Conservation (phyloP, 2,113 vertebrate genomes). For the Odontesthes bonariensis region DNA sequence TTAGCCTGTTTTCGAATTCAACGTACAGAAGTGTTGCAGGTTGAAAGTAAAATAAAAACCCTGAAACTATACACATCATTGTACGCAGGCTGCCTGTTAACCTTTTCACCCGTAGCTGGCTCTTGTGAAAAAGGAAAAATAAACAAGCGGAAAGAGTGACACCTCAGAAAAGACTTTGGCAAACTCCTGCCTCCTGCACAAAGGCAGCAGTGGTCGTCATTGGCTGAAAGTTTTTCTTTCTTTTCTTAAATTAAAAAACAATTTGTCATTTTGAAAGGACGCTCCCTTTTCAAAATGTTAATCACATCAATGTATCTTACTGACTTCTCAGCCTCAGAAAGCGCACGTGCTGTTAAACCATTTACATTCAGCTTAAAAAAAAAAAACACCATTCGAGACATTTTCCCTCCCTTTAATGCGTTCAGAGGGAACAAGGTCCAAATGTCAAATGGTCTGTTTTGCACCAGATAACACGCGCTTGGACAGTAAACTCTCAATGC, state of each 20-base stretch:
- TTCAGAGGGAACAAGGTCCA: constrained; percentile 54
- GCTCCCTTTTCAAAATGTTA: constrained; percentile 68
- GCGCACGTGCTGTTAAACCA: constrained; percentile 34
- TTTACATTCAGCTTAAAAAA: constrained; percentile 44
- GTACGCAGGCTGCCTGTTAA: constrained; percentile 11
- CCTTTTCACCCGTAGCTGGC: constrained; percentile 38
- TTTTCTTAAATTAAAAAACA: constrained; percentile 56
- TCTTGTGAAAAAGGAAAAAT: constrained; percentile 50
- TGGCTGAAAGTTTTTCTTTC: constrained; percentile 24
- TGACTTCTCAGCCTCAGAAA: constrained; percentile 40
- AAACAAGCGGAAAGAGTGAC: constrained; percentile 60
- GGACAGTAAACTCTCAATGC: constrained; percentile 59
- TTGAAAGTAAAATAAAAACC: background rate
- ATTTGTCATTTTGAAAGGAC: constrained; percentile 63
- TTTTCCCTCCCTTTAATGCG: constrained; percentile 43
- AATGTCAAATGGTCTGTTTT: constrained; percentile 74
- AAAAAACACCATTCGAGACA: constrained; percentile 23
- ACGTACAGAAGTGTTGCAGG: background rate
- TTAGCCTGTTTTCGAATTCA: background rate
- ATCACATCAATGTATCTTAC: constrained; percentile 65
- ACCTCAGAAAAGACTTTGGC: constrained; percentile 24
- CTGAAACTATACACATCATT: background rate
- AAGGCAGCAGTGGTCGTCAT: constrained; percentile 22
- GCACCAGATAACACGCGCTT: constrained; percentile 69
- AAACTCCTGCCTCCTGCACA: constrained; percentile 24